Evolutionary conservation across 2,113 vertebrate species (phyloP).

Genomic region (Anarrhichthys ocellatus): DNA sequence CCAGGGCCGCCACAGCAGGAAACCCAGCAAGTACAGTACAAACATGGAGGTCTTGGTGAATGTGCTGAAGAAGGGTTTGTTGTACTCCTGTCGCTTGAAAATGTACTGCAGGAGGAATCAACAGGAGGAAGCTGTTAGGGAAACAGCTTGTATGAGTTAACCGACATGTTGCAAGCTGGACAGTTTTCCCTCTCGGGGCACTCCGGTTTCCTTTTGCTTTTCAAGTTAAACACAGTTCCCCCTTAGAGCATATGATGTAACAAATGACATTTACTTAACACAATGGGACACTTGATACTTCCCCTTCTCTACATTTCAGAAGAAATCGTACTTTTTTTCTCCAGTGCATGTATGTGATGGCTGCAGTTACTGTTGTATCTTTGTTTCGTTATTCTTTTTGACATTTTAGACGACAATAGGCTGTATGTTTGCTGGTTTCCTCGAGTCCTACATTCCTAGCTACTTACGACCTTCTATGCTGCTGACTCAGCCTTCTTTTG

Average conservation of each 20-base stretch:
- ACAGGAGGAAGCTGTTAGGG: background rate
- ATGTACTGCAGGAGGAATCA: slow-evolving; percentile 88
- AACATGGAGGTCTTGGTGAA: slow-evolving; percentile 99
- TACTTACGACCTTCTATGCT: background rate
- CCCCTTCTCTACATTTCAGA: background rate
- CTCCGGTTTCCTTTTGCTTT: background rate
- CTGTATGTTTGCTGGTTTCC: background rate
- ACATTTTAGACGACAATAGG: background rate
- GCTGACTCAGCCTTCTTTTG: background rate
- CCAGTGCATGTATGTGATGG: background rate
- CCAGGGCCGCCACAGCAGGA: slow-evolving; percentile 97
- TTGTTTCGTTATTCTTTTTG: background rate
- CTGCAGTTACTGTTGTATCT: background rate
- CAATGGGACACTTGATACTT: background rate
- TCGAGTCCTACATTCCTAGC: background rate
- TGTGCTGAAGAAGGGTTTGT: slow-evolving; percentile 98
- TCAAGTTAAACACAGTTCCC: slow-evolving; percentile 2
- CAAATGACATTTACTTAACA: background rate
- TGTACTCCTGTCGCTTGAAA: slow-evolving; percentile 91
- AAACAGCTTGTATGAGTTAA: background rate
- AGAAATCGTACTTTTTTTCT: background rate
- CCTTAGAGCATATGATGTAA: background rate
- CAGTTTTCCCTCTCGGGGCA: background rate
- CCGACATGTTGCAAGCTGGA: background rate
- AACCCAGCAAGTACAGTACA: slow-evolving; percentile 94